Conservation (phyloP, 1,140 invertebrate species). For the Camponotus floridanus region DNA sequence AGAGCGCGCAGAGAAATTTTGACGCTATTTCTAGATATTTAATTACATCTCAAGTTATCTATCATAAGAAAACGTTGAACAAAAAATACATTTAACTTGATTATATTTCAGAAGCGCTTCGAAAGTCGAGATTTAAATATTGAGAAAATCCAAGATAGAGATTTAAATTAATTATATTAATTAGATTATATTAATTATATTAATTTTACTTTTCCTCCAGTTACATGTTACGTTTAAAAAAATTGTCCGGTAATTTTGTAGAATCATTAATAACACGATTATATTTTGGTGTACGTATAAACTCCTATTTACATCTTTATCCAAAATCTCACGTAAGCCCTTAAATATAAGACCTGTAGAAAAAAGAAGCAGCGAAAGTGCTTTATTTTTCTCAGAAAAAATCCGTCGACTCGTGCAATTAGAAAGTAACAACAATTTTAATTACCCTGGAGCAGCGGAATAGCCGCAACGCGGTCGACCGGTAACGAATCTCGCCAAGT, state of each 20-base stretch:
- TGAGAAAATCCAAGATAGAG: neutral
- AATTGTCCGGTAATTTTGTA: too few species aligned
- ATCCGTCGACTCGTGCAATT: too few species aligned
- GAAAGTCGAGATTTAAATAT: conserved; percentile 2
- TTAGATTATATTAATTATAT: too few species aligned
- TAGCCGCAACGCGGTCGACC: conserved; percentile 15
- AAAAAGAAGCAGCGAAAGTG: neutral
- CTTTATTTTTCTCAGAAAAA: neutral
- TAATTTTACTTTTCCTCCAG: too few species aligned
- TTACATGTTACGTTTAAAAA: too few species aligned
- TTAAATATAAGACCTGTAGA: neutral
- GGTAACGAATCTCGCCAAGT: conserved; percentile 49
- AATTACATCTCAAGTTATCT: neutral
- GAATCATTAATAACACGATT: too few species aligned
- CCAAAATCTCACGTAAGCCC: neutral
- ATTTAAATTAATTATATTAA: too few species aligned
- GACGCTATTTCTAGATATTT: neutral
- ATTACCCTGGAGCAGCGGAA: conserved; percentile 9
- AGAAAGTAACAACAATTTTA: conserved; percentile 38
- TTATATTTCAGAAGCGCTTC: neutral
- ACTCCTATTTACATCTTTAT: neutral
- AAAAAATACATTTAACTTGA: neutral
- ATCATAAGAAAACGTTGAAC: neutral
- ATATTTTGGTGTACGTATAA: too few species aligned
- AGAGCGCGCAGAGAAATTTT: neutral